Conservation (phyloP, 1,140 invertebrate genomes). For the Euborellia annulipes region DNA sequence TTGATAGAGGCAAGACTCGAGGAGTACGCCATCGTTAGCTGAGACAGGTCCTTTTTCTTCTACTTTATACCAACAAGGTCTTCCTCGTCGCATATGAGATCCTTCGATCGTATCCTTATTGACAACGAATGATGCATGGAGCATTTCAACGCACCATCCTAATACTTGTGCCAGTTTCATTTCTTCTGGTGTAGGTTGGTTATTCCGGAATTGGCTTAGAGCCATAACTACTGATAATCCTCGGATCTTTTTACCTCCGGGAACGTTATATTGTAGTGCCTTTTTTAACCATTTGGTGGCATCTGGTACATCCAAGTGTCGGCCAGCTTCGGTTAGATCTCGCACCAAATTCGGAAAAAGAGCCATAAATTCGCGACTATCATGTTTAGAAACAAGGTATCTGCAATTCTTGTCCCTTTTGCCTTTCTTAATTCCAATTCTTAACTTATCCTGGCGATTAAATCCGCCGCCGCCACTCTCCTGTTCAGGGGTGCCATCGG, state of each 20-base stretch:
- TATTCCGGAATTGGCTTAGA: conserved; percentile 50
- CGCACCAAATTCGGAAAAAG: conserved; percentile 70
- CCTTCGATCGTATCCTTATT: conserved; percentile 86
- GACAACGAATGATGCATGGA: conserved; percentile 75
- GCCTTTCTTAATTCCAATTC: too few relatives aligned
- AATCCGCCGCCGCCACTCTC: too few relatives aligned
- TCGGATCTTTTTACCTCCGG: conserved; percentile 54
- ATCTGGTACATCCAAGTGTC: conserved; percentile 54
- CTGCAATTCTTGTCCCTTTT: too few relatives aligned
- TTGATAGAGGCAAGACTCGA: conserved; percentile 65
- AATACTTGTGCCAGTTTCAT: conserved; percentile 64
- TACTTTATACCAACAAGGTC: conserved; percentile 76
- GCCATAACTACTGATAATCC: conserved; percentile 65
- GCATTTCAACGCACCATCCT: conserved; percentile 88
- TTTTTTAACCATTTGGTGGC: conserved; percentile 63
- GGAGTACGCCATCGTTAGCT: conserved; percentile 72
- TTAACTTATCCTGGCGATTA: too few relatives aligned
- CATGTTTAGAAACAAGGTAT: conserved; percentile 59
- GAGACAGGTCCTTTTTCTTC: conserved; percentile 65
- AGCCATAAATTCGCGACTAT: conserved; percentile 70
- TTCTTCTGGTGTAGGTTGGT: conserved; percentile 55
- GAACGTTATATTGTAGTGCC: conserved; percentile 68
- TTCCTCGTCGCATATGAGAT: conserved; percentile 60
- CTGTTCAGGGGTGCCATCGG: too few relatives aligned
- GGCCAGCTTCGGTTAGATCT: conserved; percentile 56